Evolutionary conservation across 2,888 invertebrate genomes (phyloP).

Genomic region (Sycophila texana): DNA sequence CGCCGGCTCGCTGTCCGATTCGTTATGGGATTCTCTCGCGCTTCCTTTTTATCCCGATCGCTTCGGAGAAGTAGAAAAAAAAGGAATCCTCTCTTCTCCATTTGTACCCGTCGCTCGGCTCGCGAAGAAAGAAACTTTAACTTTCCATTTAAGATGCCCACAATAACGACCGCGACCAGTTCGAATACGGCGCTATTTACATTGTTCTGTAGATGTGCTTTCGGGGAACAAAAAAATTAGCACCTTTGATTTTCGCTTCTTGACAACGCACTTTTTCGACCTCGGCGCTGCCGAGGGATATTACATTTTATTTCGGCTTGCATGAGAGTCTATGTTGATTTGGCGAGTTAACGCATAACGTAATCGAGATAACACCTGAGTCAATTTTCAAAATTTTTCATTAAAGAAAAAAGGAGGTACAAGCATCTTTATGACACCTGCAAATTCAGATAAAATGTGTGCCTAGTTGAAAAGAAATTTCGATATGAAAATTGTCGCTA

Average conservation of each 20-base stretch:
- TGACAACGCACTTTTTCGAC: conserved; percentile 15
- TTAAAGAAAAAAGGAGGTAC: too few relatives aligned
- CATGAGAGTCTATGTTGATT: too few relatives aligned
- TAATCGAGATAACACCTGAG: too few relatives aligned
- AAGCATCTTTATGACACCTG: too few relatives aligned
- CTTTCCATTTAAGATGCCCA: conserved; percentile 50
- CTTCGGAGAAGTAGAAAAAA: conserved; percentile 14
- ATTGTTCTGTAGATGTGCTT: conserved; percentile 21
- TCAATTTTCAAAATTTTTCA: too few relatives aligned
- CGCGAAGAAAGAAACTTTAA: conserved; percentile 36
- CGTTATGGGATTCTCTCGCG: conserved; percentile 25
- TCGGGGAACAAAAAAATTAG: conserved; percentile 44
- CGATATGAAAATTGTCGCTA: too few relatives aligned
- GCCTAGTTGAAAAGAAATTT: too few relatives aligned
- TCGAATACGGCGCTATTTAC: conserved; percentile 32
- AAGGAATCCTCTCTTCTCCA: conserved; percentile 21
- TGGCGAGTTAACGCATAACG: too few relatives aligned
- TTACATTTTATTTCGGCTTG: too few relatives aligned
- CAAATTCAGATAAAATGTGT: too few relatives aligned
- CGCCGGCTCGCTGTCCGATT: conserved; percentile 4
- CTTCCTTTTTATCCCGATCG: conserved; percentile 22
- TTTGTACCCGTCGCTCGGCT: conserved; percentile 13
- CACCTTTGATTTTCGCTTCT: conserved; percentile 28
- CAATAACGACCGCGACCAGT: conserved; percentile 31
- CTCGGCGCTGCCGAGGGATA: neutral